These are phyloP conservation scores for Stercorarius parasiticus DNA, from an alignment of 2,113 vertebrate species.

Conservation along the genomic window DNA sequence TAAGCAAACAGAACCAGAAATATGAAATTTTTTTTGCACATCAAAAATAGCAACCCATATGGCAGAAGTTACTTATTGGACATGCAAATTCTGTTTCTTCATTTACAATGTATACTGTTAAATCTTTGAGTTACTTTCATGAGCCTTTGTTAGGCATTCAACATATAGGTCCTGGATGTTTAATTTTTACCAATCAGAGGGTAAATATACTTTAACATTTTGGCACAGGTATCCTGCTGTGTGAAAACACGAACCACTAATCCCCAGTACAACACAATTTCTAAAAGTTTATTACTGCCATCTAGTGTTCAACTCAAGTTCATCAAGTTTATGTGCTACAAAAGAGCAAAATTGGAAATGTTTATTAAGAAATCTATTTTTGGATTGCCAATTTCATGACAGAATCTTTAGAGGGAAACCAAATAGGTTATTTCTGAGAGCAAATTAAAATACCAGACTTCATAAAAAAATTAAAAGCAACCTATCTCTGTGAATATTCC, in stretches of 20 bases:
- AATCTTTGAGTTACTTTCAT: neutral
- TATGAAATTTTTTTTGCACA: neutral
- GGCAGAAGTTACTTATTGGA: neutral
- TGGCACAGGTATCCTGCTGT: neutral
- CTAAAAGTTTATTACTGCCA: neutral
- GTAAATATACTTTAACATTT: neutral
- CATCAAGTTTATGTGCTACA: neutral
- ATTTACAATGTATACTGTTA: neutral
- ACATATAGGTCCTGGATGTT: neutral
- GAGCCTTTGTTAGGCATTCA: neutral
- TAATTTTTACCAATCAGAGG: neutral
- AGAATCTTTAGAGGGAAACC: neutral
- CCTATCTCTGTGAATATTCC: neutral
- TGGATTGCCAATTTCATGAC: neutral
- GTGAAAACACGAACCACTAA: neutral
- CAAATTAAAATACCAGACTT: neutral
- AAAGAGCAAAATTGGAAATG: neutral
- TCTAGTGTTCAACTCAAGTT: neutral
- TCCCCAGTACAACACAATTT: neutral
- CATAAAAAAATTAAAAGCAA: neutral
- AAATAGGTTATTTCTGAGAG: neutral
- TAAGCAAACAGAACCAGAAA: neutral
- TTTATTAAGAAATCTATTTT: neutral
- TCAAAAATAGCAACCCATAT: neutral
- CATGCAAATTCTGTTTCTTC: neutral